Conservation (phyloP, 2,888 invertebrate species). For the Mayetiola destructor region DNA sequence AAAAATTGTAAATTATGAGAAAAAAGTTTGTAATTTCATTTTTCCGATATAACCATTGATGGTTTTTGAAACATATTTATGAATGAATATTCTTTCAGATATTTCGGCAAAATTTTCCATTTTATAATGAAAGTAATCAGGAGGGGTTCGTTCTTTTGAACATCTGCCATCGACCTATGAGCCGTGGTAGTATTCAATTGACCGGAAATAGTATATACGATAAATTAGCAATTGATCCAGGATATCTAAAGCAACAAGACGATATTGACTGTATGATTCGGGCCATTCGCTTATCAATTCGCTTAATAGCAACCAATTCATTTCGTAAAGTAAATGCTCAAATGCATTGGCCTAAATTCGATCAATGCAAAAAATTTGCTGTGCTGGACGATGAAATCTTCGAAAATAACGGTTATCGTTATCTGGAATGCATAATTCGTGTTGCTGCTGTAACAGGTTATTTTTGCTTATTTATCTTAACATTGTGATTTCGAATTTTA, state of each 20-base stretch:
- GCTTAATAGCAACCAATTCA: slow-evolving; percentile 38
- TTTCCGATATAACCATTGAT: neutral
- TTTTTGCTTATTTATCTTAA: no score
- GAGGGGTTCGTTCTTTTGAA: slow-evolving; percentile 56
- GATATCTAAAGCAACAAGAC: slow-evolving; percentile 46
- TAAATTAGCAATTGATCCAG: slow-evolving; percentile 57
- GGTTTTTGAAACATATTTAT: neutral
- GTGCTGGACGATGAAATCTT: slow-evolving; percentile 36
- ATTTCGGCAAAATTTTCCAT: slow-evolving; percentile 50
- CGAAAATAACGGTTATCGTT: slow-evolving; percentile 35
- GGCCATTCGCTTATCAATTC: slow-evolving; percentile 45
- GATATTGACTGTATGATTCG: slow-evolving; percentile 50
- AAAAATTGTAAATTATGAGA: slow-evolving; percentile 50
- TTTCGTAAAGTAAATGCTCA: slow-evolving; percentile 46
- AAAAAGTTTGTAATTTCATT: slow-evolving; percentile 34
- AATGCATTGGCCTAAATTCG: slow-evolving; percentile 50
- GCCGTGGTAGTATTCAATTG: slow-evolving; percentile 51
- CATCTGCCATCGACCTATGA: slow-evolving; percentile 53
- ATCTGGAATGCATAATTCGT: slow-evolving; percentile 48
- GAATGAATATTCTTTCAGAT: slow-evolving; percentile 32
- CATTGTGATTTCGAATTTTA: slow-evolving; percentile 38
- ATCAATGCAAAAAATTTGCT: slow-evolving; percentile 39
- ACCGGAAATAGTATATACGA: slow-evolving; percentile 40
- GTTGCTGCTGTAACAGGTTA: slow-evolving; percentile 55
- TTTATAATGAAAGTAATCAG: slow-evolving; percentile 43